A percentile compares a stretch with the other conserved stretches of the same genome.
Conservation (phyloP, 1,140 invertebrate species). For the Lepidurus apus region DNA sequence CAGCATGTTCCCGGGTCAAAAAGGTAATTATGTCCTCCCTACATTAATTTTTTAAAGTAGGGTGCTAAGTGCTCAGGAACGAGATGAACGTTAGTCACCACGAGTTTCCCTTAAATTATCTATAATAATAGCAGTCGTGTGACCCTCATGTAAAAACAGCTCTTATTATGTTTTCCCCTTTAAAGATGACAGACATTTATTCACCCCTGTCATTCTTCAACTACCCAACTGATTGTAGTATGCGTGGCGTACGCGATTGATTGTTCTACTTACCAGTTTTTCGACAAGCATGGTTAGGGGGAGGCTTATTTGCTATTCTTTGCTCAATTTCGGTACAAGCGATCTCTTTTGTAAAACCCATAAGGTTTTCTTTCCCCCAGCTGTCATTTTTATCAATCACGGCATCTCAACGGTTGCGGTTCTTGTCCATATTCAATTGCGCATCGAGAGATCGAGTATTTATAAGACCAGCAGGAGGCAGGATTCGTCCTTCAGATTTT, state of each 20-base stretch:
- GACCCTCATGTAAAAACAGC: neutral
- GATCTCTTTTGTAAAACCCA: neutral
- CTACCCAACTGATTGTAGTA: neutral
- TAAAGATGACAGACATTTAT: neutral
- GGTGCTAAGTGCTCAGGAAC: neutral
- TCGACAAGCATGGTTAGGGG: neutral
- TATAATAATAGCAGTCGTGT: neutral
- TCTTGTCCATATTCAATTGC: slow-evolving; percentile 16
- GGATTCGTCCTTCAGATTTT: slow-evolving; percentile 3
- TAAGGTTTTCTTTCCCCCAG: neutral
- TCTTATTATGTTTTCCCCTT: neutral
- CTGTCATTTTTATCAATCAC: slow-evolving; percentile 22
- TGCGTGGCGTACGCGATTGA: neutral
- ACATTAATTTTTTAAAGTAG: neutral
- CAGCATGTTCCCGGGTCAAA: neutral
- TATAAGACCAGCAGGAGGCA: slow-evolving; percentile 5
- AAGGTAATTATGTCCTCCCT: neutral
- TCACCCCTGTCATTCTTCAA: neutral
- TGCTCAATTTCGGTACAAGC: neutral
- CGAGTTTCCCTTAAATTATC: neutral
- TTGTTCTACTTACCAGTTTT: neutral
- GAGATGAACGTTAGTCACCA: neutral
- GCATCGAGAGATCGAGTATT: slow-evolving; percentile 2
- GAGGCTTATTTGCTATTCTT: neutral
- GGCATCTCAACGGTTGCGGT: slow-evolving; percentile 13